Evolutionary conservation across 2,888 invertebrate species (phyloP).

Genomic region (Ormyrus thymus): DNA sequence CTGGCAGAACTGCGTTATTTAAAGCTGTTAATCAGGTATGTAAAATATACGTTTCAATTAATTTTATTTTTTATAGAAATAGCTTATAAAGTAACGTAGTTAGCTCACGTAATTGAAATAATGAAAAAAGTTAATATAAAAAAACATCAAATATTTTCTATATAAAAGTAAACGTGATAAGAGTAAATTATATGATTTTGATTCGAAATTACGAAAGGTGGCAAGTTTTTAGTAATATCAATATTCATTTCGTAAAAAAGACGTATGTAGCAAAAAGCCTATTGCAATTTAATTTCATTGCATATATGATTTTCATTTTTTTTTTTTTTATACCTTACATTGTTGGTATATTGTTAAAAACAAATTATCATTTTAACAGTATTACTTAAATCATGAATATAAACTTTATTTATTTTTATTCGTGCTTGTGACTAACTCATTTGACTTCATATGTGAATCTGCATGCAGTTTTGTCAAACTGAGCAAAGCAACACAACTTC

Average conservation of each 20-base stretch:
- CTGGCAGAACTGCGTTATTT: conserved; percentile 49
- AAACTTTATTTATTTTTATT: conserved; percentile 48
- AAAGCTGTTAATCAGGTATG: conserved; percentile 64
- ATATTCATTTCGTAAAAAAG: no score
- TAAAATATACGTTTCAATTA: neutral
- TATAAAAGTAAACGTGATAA: no score
- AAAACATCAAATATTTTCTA: neutral
- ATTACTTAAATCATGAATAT: neutral
- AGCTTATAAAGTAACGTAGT: conserved; percentile 19
- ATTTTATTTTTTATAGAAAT: conserved; percentile 13
- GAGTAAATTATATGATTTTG: no score
- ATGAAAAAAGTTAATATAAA: neutral
- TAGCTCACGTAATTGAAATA: neutral
- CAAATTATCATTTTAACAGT: conserved; percentile 3
- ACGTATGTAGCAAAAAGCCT: no score
- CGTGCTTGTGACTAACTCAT: conserved; percentile 60
- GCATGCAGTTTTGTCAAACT: conserved; percentile 71
- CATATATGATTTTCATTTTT: conserved; percentile 42
- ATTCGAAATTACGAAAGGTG: no score
- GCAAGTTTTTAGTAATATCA: no score
- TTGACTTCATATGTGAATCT: conserved; percentile 41
- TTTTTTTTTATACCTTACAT: neutral
- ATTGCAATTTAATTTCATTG: neutral
- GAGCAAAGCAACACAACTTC: conserved; percentile 67
- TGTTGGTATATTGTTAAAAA: neutral